Base-by-base conservation (phyloP, 2,888 invertebrate species). In the Hydropsyche betteni region DNA sequence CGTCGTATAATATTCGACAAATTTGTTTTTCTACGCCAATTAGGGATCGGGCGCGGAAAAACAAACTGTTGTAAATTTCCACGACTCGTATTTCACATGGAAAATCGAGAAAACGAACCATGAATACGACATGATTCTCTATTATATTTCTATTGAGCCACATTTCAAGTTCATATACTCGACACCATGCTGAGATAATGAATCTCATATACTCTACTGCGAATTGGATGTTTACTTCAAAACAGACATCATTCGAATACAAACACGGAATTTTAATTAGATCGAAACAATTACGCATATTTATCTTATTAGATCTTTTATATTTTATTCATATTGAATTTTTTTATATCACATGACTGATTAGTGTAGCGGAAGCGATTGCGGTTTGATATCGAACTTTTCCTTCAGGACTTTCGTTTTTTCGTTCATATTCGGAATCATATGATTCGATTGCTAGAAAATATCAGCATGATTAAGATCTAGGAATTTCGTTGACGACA, bases 401-500 rank as follows among this genome's bases (percentile, higher is more conserved):
- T 36, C 64, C n/a, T 34, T 36, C 8, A 6, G 12, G 33, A 64
- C 16, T 55, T 14, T 16, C 16, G n/a, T 16, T 6, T 55, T 24
- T 14, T 55, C 4, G 16, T 14, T 55, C 55, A 12, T 55, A 14
- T 55, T 55, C 55, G 55, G 5, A 1, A 6, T 55, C 16, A 16
- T 55, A n/a, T 14, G 4, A 16, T 55, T 16, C 34, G 64, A 64
- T 64, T 12, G n/a, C 34, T n/a, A 34, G 64, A 64, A 64, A 36
- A 24, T 24, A 64, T 64, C 36, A 8, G 36, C 36, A 36, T 64
- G 34, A 36, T 64, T 64, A 33, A 64, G 64, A n/a, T 64, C 64
- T 64, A 36, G 12, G 64, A 64, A 64, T 64, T 64, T 64, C 36
- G 64, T 34, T 64, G 64, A 64, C 64, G 64, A 64, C 64, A 64